Evolutionary conservation across 1,140 invertebrate genomes (phyloP).

Genomic region (Pollicipes pollicipes): DNA sequence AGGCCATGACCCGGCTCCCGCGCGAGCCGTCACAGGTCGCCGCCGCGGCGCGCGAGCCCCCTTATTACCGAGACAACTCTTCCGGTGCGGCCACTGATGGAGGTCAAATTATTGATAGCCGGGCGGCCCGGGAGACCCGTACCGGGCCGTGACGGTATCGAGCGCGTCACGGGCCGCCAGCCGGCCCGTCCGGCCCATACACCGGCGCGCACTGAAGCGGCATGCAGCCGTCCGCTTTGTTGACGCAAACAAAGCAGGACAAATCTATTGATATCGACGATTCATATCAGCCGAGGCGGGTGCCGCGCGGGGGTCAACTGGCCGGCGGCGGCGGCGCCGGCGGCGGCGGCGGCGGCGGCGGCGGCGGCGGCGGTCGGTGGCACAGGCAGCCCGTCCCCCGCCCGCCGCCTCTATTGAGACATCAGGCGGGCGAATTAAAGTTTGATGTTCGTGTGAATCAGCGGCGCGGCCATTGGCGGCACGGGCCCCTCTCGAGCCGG

Average conservation of each 20-base stretch:
- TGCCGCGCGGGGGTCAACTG: too few species aligned
- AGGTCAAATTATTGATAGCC: not conserved
- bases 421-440: not conserved
- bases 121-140: too few species aligned
- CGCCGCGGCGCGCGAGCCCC: not conserved
- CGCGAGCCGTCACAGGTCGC: not conserved
- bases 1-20: not conserved
- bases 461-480: not conserved
- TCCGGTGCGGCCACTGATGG: not conserved
- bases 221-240: not conserved
- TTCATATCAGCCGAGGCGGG: not conserved
- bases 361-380: too few species aligned
- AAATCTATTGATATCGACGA: not conserved
- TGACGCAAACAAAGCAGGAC: not conserved
- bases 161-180: not conserved
- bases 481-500: not conserved
- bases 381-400: too few species aligned
- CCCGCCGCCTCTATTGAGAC: not conserved
- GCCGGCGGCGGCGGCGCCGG: too few species aligned
- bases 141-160: not conserved
- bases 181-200: not conserved
- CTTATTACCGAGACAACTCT: not conserved
- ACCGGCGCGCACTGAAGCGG: not conserved
- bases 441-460: not conserved
- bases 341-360: too few species aligned